Base-by-base conservation (phyloP, 2,888 invertebrate genomes). In the Protodeltote pygarga region DNA sequence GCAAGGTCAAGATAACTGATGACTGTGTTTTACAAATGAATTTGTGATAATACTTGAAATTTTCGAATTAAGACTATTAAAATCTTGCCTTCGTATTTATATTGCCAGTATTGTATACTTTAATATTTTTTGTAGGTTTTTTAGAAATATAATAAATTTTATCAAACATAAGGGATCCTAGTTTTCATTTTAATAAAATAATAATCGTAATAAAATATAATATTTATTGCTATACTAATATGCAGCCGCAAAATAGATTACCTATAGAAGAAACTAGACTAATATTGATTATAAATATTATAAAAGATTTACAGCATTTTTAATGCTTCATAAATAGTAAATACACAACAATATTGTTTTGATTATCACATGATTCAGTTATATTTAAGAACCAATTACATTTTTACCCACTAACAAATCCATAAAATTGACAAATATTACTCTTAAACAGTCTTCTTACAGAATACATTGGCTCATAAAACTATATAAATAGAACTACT, bases 21-120 rank as follows among this genome's bases (percentile, higher is more conserved):
- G 28, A 55, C 45, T 54, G 35, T 60, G 40, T 45, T 35, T 39
- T 41, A 31, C 25, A 31, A 41, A 28, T 44, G 38, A 34, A 47
- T 38, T 60, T 67, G 66, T 66, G 66, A 66, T 66, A 65, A 61
- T 65, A 54, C 38, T 49, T 44, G 17, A 37, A 49, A 42, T 48
- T 59, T 13, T 35, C 33, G 14, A 65, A 55, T 24, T 45, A 54
- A 37, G 21, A 60, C 41, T 65, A 65, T 65, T 45, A 31, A 50
- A 31, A 45, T 35, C 60, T 65, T 65, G 55, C 57, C 53, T 57
- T 54, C 35, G 81, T 77, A 76, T 72, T 63, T 71, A 65, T 71
- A 65, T 60, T 74, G 83, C 81, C 83, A 83, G 83, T 86, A 85
- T 85, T 66, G 42, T 48, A 41, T 48, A 46, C 28, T 48, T 35